Percentiles rank a stretch among this genome's conserved stretches.
phyloP scores from a whole-genome alignment of 2,797 vertebrate species.

The Vespertilio murinus region DNA sequence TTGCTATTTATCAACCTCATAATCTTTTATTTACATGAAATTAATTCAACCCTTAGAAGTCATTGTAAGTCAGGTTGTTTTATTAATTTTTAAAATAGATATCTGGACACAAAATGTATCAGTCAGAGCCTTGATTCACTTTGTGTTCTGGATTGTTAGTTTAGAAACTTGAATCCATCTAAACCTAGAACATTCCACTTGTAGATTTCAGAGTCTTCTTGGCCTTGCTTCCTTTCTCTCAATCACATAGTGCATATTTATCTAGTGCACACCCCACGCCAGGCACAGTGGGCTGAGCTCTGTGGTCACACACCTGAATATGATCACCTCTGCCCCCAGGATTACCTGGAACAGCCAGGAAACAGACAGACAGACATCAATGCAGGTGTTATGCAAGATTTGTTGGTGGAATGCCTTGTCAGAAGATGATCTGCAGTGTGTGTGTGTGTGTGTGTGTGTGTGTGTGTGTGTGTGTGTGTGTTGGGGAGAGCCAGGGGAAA shows the following conservation, averaged over 20 bases:
- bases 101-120: neutral
- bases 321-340: neutral
- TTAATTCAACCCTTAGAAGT: neutral
- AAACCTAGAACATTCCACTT: neutral
- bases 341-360: neutral
- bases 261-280: too few species aligned
- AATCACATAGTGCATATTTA: neutral
- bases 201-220: neutral
- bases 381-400: neutral
- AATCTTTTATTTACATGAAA: neutral
- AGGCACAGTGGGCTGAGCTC: neutral
- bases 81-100: conserved; percentile 25
- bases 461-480: too few species aligned
- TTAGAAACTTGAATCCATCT: neutral
- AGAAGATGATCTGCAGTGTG: neutral
- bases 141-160: neutral
- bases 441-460: neutral
- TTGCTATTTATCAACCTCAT: neutral
- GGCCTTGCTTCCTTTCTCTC: neutral
- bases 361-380: neutral
- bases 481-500: neutral
- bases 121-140: conserved; percentile 14
- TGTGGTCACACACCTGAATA: neutral
- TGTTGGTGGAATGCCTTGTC: neutral
- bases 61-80: neutral